phyloP scores from a whole-genome alignment of 2,888 invertebrate species.

The Dinocampus coccinellae region DNA sequence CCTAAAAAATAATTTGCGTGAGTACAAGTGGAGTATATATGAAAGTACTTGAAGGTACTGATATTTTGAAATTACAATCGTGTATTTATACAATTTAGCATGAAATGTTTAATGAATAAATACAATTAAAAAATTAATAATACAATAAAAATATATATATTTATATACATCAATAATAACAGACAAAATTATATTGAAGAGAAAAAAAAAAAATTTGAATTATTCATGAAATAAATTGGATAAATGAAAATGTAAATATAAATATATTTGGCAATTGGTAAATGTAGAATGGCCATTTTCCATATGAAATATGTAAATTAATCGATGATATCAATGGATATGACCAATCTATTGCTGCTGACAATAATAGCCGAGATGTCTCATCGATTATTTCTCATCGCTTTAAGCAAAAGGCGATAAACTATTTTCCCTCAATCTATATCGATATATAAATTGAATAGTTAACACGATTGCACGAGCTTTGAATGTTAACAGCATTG shows the following conservation, averaged over 20 bases:
- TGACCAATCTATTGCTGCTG: neutral
- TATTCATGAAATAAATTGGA: no score
- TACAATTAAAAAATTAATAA: no score
- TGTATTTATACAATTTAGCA: neutral
- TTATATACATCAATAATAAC: neutral
- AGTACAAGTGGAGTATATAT: slow-evolving; percentile 1
- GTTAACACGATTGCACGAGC: neutral
- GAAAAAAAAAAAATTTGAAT: no score
- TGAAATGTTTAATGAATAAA: no score
- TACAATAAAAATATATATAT: neutral
- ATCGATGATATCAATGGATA: neutral
- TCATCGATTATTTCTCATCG: neutral
- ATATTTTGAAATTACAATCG: neutral
- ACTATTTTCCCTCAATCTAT: neutral
- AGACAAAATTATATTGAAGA: no score
- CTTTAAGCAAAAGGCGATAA: neutral
- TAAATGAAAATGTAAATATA: no score
- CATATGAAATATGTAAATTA: neutral
- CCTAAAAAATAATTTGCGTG: neutral
- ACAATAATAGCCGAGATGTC: slow-evolving; percentile 1
- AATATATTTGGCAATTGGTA: neutral
- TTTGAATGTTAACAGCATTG: neutral
- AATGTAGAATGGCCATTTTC: neutral
- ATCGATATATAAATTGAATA: neutral
- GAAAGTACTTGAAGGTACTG: neutral